A percentile compares a stretch with the other conserved stretches of the same genome.
phyloP scores from a whole-genome alignment of 2,113 vertebrate genomes.

The Trogon surrucura region DNA sequence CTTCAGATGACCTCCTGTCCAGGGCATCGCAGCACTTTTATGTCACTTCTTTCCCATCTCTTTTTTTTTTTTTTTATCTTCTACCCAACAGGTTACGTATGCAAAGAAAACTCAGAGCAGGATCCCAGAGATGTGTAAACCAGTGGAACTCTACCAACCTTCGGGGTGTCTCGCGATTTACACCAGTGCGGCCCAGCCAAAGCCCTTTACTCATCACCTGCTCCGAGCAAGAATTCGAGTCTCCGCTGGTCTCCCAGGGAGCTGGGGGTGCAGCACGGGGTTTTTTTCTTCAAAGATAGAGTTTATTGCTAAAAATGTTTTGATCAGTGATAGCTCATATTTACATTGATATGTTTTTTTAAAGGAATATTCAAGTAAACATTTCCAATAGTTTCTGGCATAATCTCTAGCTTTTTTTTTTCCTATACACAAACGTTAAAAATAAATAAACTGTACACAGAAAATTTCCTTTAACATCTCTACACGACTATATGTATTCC shows the following conservation, averaged over 20 bases:
- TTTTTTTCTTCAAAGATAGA: constrained; percentile 84
- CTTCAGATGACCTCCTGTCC: background rate
- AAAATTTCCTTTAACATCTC: constrained; percentile 81
- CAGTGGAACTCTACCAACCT: background rate
- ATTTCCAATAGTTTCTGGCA: constrained; percentile 90
- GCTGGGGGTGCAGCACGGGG: background rate
- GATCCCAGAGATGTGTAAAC: background rate
- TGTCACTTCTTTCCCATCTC: background rate
- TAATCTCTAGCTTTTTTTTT: constrained; percentile 82
- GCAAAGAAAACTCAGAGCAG: background rate
- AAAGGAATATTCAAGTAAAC: constrained; percentile 94
- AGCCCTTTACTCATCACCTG: constrained; percentile 14
- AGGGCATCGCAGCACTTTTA: background rate
- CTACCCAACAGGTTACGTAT: background rate
- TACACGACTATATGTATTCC: constrained; percentile 88
- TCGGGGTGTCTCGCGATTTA: background rate
- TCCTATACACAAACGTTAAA: constrained; percentile 89
- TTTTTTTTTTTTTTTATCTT: background rate
- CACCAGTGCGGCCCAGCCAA: background rate
- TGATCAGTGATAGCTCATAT: constrained; percentile 76
- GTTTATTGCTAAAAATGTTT: constrained; percentile 91
- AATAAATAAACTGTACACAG: constrained; percentile 95
- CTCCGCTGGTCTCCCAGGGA: background rate
- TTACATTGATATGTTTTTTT: constrained; percentile 88
- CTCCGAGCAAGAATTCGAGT: background rate